A percentile compares a stretch with the other conserved stretches of the same genome.
These are phyloP conservation scores for Phenganax stokvisi DNA, from an alignment of 92 coral and sea anemone species.

Conservation along the genomic window DNA sequence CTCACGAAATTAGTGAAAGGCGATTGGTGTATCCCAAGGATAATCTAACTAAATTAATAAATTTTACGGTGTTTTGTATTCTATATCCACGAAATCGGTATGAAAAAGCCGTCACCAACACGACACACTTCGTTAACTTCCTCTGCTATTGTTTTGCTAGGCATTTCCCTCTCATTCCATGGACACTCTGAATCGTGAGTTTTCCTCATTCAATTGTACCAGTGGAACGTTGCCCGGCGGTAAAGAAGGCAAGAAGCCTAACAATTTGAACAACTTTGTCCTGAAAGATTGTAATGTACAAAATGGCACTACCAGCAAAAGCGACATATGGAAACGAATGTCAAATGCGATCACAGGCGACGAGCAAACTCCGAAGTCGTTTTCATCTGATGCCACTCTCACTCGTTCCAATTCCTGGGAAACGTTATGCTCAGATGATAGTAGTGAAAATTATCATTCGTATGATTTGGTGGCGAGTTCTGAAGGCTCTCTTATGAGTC, in stretches of 20 bases:
- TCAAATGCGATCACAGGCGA: conserved; percentile 12
- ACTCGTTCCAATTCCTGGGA: conserved; percentile 8
- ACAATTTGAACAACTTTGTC: conserved; percentile 24
- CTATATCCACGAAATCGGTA: no score
- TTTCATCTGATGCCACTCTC: neutral
- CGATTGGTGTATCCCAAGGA: no score
- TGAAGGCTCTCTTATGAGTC: conserved; percentile 13
- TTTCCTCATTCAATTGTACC: conserved; percentile 30
- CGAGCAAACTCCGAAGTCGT: neutral
- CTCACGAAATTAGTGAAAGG: no score
- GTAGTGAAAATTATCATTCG: conserved; percentile 11
- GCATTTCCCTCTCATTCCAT: conserved; percentile 28
- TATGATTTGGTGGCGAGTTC: conserved; percentile 36
- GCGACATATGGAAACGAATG: conserved; percentile 32
- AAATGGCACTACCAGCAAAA: conserved; percentile 6
- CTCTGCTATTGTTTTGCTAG: neutral
- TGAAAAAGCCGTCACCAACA: neutral
- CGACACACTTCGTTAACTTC: neutral
- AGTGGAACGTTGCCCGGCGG: conserved; percentile 24
- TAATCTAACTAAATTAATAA: no score
- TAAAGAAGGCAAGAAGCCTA: conserved; percentile 8
- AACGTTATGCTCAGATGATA: conserved; percentile 31
- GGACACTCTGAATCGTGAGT: conserved; percentile 39
- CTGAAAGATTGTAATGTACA: conserved; percentile 28
- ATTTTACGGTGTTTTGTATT: no score